Percentiles rank a stretch among this genome's conserved stretches.
Evolutionary conservation across 2,888 invertebrate species (phyloP).

Genomic region (Stenodema calcarata): DNA sequence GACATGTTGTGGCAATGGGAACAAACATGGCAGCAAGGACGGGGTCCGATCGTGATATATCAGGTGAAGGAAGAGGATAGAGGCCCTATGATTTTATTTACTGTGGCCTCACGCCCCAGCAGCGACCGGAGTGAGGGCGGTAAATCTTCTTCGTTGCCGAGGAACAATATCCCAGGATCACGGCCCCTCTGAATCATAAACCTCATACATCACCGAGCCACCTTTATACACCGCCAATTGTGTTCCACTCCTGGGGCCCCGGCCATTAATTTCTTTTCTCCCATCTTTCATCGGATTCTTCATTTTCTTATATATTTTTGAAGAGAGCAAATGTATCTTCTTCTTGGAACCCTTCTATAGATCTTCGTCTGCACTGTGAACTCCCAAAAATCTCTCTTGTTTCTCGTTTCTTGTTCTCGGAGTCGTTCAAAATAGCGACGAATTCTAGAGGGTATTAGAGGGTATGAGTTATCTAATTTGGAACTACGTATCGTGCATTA

Average conservation of each 20-base stretch:
- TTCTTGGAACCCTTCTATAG: background rate
- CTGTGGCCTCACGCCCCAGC: constrained; percentile 29
- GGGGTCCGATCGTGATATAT: constrained; percentile 7
- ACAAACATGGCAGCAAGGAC: constrained; percentile 17
- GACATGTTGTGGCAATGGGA: background rate
- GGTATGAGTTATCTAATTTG: too few relatives aligned
- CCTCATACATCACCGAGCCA: constrained; percentile 32
- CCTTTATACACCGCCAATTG: constrained; percentile 37
- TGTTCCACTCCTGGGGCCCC: constrained; percentile 21
- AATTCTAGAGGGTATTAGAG: too few relatives aligned
- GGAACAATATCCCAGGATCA: constrained; percentile 33
- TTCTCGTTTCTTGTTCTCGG: too few relatives aligned
- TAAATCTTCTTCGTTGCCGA: constrained; percentile 28
- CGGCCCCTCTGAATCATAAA: constrained; percentile 33
- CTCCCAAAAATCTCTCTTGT: too few relatives aligned
- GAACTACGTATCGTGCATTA: too few relatives aligned
- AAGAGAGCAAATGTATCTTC: background rate
- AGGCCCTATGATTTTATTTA: constrained; percentile 28
- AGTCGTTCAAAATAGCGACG: too few relatives aligned
- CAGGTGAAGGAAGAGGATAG: constrained; percentile 3
- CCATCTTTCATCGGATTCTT: constrained; percentile 31
- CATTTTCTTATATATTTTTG: constrained; percentile 23
- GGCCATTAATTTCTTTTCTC: constrained; percentile 22
- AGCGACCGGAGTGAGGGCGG: constrained; percentile 18
- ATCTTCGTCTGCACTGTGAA: too few relatives aligned